Conservation (phyloP, 2,888 invertebrate genomes). For the Hyalella azteca region DNA sequence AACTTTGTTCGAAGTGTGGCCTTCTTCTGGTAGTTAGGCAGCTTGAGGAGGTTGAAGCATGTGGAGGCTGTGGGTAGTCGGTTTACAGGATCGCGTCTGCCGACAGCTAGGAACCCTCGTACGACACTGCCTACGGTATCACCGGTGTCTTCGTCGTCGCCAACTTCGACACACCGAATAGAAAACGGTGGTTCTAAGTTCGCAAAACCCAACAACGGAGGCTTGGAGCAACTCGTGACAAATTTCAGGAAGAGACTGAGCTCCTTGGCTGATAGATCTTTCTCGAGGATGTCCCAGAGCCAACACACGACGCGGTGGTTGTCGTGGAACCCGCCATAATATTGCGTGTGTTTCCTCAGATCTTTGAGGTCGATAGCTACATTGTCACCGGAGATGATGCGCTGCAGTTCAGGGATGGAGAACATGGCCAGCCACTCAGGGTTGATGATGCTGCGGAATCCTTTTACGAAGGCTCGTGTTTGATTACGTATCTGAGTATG, state of each 20-base stretch:
- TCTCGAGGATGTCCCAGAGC: conserved; percentile 97
- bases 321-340: conserved; percentile 99
- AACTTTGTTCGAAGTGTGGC: conserved; percentile 93
- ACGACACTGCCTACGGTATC: conserved; percentile 74
- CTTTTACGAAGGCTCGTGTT: conserved; percentile 93
- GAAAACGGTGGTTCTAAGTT: conserved; percentile 97
- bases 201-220: conserved; percentile 93
- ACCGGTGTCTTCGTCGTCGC: conserved; percentile 89
- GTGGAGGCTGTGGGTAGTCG: conserved; percentile 98
- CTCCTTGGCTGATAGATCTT: conserved; percentile 92
- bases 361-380: conserved; percentile 88
- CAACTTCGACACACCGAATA: conserved; percentile 97
- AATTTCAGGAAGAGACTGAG: conserved; percentile 85
- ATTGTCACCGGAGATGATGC: conserved; percentile 94
- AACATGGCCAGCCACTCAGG: conserved; percentile 93
- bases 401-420: conserved; percentile 94
- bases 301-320: conserved; percentile 96
- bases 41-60: conserved; percentile 96
- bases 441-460: conserved; percentile 93
- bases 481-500: conserved; percentile 97
- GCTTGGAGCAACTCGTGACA: conserved; percentile 95
- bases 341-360: conserved; percentile 89
- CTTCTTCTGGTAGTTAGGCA: conserved; percentile 97
- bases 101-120: conserved; percentile 95
- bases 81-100: conserved; percentile 91